Evolutionary conservation across 2,113 vertebrate genomes (phyloP).

Genomic region (Lichenostomus cassidix): DNA sequence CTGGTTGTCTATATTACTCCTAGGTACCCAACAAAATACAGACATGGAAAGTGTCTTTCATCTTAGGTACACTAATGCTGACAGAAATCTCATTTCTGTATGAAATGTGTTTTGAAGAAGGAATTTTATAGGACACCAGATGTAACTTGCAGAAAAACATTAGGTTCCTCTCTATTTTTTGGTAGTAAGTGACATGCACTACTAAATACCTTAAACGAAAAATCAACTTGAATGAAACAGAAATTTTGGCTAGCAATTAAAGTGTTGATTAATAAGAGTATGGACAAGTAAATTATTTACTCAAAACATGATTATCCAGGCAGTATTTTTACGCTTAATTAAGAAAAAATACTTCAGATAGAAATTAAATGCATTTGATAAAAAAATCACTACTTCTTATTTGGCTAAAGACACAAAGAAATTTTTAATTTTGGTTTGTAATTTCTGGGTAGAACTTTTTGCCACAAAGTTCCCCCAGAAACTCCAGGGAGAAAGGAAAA

Average conservation of each 20-base stretch:
- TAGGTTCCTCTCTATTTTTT: not conserved
- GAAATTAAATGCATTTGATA: not conserved
- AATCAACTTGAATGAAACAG: not conserved
- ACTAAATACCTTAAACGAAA: not conserved
- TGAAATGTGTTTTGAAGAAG: not conserved
- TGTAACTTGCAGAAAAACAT: not conserved
- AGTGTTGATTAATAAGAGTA: not conserved
- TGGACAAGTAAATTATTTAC: not conserved
- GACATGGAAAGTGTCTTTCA: slow-evolving; percentile 53
- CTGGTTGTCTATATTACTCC: slow-evolving; percentile 52
- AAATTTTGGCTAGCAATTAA: not conserved
- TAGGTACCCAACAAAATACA: slow-evolving; percentile 58
- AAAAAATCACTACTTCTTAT: not conserved
- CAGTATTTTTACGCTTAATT: not conserved
- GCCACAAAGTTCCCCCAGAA: not conserved
- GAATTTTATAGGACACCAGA: slow-evolving; percentile 27
- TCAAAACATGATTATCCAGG: not conserved
- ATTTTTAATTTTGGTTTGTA: not conserved
- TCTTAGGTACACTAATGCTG: not conserved
- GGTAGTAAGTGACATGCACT: not conserved
- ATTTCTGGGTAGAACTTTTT: not conserved
- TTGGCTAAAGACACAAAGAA: not conserved
- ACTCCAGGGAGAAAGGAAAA: not conserved
- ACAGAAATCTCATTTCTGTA: slow-evolving; percentile 46
- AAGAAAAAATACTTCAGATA: not conserved